Evolutionary conservation across 2,797 vertebrate species (phyloP), one percentile per base, ranked within the genome.

Genomic region (Percopsis omiscomaycus): DNA sequence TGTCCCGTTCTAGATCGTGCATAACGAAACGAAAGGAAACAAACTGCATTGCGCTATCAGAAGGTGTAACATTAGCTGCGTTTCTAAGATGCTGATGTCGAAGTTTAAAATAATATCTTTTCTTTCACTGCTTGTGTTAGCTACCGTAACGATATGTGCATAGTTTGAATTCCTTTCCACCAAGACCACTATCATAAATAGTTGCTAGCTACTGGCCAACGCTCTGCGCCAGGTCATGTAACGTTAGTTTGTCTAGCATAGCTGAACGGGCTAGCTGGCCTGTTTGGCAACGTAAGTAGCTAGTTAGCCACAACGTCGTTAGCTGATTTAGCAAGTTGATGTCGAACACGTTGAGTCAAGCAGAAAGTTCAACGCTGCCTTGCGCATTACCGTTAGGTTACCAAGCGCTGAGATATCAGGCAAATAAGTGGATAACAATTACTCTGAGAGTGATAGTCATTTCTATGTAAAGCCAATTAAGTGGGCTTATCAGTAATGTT

Each of bases 311-410:
- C 68, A 73, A 82, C 85, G 76, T 71, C 69, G 81, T 85, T 85
- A 89, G 86, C 86, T 79, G 70, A 79, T 80, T 84, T 74, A 85
- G 89, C 88, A 88, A 89, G 81, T 80, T 48, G 52, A 61, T 58
- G 83, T 56, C 63, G 64, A 80, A 50, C 84, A 83, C 82, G 85
- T 75, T 74, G 78, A 74, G 78, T 69, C 67, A 45, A 80, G 81
- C 82, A 82, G 86, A 89, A 91, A 90, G 89, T 91, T 90, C 75
- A 69, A 73, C 73, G 74, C 81, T 62, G 80, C 84, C 85, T 86
- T 74, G 66, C 69, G 77, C 77, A 61, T 66, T 70, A 54, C 60
- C 68, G 73, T 77, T 70, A 11, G 71, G 81, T 86, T 87, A 86
- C 79, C 81, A 76, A 78, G 69, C 50, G 59, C 69, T 46, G 65